Percentiles rank a stretch among this genome's conserved stretches.
Evolutionary conservation across 2,113 vertebrate species (phyloP).

Genomic region (Coregonus clupeaformis): DNA sequence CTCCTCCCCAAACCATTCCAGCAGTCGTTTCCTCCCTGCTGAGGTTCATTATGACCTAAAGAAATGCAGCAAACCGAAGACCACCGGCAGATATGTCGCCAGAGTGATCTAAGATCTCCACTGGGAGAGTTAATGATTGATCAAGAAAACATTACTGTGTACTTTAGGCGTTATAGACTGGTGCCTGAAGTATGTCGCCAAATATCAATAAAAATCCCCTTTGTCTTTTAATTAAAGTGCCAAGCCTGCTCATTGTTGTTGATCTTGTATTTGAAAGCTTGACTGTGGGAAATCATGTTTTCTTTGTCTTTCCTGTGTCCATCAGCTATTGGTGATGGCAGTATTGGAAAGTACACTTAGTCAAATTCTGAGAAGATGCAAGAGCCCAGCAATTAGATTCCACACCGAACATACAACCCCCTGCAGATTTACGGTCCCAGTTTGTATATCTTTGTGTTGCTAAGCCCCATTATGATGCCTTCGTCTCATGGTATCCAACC

Average conservation of each 20-base stretch:
- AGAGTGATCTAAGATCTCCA: conserved; percentile 58
- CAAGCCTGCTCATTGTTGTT: conserved; percentile 7
- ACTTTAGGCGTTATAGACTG: conserved; percentile 50
- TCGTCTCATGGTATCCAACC: conserved; percentile 71
- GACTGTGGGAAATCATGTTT: neutral
- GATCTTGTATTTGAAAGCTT: neutral
- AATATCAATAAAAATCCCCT: conserved; percentile 69
- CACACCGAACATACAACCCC: neutral
- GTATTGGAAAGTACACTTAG: neutral
- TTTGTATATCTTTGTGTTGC: conserved; percentile 71
- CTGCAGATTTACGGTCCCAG: conserved; percentile 68
- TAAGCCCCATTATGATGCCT: conserved; percentile 72
- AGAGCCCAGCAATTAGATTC: conserved; percentile 51
- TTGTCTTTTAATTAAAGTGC: conserved; percentile 54
- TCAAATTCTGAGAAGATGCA: conserved; percentile 1
- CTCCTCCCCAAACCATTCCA: conserved; percentile 49
- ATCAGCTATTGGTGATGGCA: neutral
- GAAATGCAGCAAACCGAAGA: conserved; percentile 45
- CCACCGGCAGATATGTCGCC: conserved; percentile 45
- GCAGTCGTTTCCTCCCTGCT: conserved; percentile 41
- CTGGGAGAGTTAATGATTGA: conserved; percentile 68
- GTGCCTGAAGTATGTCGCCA: conserved; percentile 53
- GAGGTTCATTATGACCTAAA: conserved; percentile 51
- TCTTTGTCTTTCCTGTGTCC: neutral
- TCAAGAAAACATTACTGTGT: conserved; percentile 61